A percentile compares a stretch with the other conserved stretches of the same genome.
Conservation (phyloP, 2,888 invertebrate genomes). For the Steinernema hermaphroditum region DNA sequence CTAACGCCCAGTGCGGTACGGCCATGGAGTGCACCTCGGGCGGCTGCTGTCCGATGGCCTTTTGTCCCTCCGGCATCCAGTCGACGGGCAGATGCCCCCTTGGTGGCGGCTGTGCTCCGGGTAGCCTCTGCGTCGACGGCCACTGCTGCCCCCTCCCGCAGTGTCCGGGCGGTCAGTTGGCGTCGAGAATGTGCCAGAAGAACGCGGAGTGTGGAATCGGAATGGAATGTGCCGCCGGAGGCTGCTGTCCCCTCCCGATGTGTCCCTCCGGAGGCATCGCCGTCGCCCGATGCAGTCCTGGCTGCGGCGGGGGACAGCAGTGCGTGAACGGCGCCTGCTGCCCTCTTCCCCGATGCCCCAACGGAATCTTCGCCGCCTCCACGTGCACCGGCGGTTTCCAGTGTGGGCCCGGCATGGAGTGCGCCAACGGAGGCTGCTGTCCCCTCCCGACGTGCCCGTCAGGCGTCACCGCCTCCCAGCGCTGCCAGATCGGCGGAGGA, state of each 20-base stretch:
- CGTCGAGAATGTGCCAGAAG: slow-evolving; percentile 49
- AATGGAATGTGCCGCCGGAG: slow-evolving; percentile 53
- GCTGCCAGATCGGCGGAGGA: slow-evolving; percentile 48
- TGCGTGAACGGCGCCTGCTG: slow-evolving; percentile 61
- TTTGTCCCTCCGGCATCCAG: slow-evolving; percentile 62
- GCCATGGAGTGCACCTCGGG: slow-evolving; percentile 64
- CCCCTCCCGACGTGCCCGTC: slow-evolving; percentile 46
- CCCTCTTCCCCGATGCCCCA: slow-evolving; percentile 58
- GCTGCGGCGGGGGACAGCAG: slow-evolving; percentile 36
- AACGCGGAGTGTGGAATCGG: slow-evolving; percentile 47
- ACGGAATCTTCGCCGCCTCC: slow-evolving; percentile 43
- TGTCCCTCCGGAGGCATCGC: slow-evolving; percentile 22
- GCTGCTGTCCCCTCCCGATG: slow-evolving; percentile 33
- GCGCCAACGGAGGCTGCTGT: slow-evolving; percentile 53
- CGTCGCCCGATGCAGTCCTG: slow-evolving; percentile 3
- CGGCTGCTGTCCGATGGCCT: slow-evolving; percentile 61
- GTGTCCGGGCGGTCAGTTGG: slow-evolving; percentile 57
- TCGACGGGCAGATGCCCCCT: slow-evolving; percentile 38
- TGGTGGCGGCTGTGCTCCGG: slow-evolving; percentile 26
- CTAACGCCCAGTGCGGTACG: slow-evolving; percentile 49
- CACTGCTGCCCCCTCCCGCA: slow-evolving; percentile 60
- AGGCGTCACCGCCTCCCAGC: slow-evolving; percentile 38
- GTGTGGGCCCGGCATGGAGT: slow-evolving; percentile 55
- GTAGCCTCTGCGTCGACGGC: slow-evolving; percentile 37
- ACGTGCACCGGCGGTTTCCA: slow-evolving; percentile 51